Evolutionary conservation across 1,140 invertebrate species (phyloP).

Genomic region (Drosophila virilis): DNA sequence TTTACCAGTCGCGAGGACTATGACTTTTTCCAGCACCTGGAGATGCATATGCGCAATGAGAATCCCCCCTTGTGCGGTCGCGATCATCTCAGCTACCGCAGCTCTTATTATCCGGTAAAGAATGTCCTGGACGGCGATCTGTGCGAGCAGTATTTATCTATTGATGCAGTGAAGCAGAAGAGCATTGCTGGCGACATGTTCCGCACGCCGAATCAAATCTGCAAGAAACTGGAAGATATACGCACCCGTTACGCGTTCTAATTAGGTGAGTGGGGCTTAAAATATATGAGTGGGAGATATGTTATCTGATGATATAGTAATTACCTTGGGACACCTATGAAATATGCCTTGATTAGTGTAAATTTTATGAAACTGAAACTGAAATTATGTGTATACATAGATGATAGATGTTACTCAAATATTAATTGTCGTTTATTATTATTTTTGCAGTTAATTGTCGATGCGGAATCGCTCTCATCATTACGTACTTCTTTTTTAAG

Average conservation of each 20-base stretch:
- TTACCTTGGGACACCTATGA: conserved; percentile 76
- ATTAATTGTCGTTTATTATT: conserved; percentile 2
- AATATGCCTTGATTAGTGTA: conserved; percentile 60
- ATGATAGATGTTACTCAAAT: background rate
- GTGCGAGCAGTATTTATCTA: conserved; percentile 99
- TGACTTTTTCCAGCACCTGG: conserved; percentile 99
- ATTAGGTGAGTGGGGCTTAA: conserved; percentile 66
- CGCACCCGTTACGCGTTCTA: conserved; percentile 97
- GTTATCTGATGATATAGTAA: conserved; percentile 67
- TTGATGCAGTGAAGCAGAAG: conserved; percentile 97
- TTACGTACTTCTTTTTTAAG: conserved; percentile 15
- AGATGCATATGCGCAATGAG: conserved; percentile 99
- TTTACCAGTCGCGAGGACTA: conserved; percentile 99
- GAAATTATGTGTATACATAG: background rate
- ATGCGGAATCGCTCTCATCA: background rate
- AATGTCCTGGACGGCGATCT: conserved; percentile 99
- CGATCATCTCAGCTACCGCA: conserved; percentile 98
- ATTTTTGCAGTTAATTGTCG: conserved; percentile 23
- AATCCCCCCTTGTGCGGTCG: conserved; percentile 97
- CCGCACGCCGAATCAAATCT: conserved; percentile 97
- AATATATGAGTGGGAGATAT: no score
- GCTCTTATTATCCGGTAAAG: conserved; percentile 99
- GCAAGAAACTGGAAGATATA: conserved; percentile 97
- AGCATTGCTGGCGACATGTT: conserved; percentile 97
- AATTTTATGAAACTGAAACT: conserved; percentile 46